A percentile compares a stretch with the other conserved stretches of the same genome.
Conservation (phyloP, 2,888 invertebrate genomes). For the Schizaphis graminum region DNA sequence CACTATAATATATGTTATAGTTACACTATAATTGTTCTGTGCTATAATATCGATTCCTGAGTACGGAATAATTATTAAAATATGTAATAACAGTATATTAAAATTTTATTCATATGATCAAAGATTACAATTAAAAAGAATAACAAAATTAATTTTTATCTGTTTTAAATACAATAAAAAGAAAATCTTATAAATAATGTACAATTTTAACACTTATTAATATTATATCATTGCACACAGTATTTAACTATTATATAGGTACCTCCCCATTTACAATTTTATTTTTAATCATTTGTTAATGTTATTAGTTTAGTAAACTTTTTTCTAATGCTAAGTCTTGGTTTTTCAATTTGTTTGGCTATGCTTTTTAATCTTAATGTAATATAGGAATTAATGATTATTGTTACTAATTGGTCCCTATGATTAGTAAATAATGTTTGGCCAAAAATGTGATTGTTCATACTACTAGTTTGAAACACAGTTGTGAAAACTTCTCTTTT, state of each 20-base stretch:
- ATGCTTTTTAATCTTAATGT: constrained; percentile 28
- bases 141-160: too few relatives aligned
- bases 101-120: too few relatives aligned
- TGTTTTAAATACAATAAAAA: too few relatives aligned
- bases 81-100: too few relatives aligned
- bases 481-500: constrained; percentile 1
- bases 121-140: too few relatives aligned
- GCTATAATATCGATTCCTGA: too few relatives aligned
- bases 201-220: constrained; percentile 17
- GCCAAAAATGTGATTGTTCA: constrained; percentile 15
- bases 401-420: constrained; percentile 22
- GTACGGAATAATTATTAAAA: too few relatives aligned
- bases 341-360: constrained; percentile 18
- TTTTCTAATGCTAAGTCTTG: constrained; percentile 1
- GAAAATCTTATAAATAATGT: neutral
- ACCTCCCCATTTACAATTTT: neutral
- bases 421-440: constrained; percentile 32
- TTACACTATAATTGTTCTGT: too few relatives aligned
- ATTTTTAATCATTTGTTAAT: constrained; percentile 5
- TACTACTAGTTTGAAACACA: constrained; percentile 14
- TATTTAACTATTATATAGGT: constrained; percentile 21
- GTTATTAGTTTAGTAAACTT: constrained; percentile 12
- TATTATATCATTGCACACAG: neutral
- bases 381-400: constrained; percentile 22
- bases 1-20: too few relatives aligned